Evolutionary conservation across 2,888 invertebrate species (phyloP).

Genomic region (Leptinotarsa juncta): DNA sequence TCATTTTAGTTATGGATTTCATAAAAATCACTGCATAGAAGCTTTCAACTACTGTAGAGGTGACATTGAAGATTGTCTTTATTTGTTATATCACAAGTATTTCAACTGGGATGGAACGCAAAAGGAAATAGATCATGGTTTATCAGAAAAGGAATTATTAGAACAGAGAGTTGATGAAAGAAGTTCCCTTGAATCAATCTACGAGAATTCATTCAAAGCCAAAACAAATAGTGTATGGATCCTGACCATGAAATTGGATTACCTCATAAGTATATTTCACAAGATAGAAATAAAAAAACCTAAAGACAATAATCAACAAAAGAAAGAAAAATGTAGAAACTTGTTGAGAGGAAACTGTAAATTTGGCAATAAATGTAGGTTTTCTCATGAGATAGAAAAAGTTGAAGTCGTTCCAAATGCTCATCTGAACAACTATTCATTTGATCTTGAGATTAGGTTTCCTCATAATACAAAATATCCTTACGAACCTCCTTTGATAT

Average conservation of each 20-base stretch:
- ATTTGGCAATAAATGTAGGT: slow-evolving; percentile 80
- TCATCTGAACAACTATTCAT: slow-evolving; percentile 65
- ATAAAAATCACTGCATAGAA: slow-evolving; percentile 79
- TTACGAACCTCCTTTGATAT: slow-evolving; percentile 78
- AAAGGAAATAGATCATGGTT: slow-evolving; percentile 61
- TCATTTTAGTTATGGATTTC: slow-evolving; percentile 77
- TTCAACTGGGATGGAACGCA: slow-evolving; percentile 65
- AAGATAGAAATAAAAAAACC: slow-evolving; percentile 65
- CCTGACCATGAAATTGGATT: slow-evolving; percentile 75
- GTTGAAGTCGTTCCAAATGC: slow-evolving; percentile 59
- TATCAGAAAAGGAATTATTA: slow-evolving; percentile 69
- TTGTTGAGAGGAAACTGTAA: slow-evolving; percentile 75
- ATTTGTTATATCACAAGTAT: slow-evolving; percentile 79
- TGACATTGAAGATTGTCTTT: slow-evolving; percentile 78
- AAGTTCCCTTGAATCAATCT: slow-evolving; percentile 81
- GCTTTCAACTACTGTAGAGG: slow-evolving; percentile 76
- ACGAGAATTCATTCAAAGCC: slow-evolving; percentile 76
- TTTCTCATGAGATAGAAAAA: slow-evolving; percentile 73
- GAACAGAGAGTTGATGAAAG: slow-evolving; percentile 80
- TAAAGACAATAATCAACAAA: slow-evolving; percentile 59
- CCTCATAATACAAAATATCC: slow-evolving; percentile 79
- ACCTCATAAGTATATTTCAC: slow-evolving; percentile 68
- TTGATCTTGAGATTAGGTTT: slow-evolving; percentile 82
- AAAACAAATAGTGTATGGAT: slow-evolving; percentile 81
- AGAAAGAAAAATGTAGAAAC: slow-evolving; percentile 74